Percentiles rank a stretch among this genome's conserved stretches.
These are phyloP conservation scores for Anseranas semipalmata DNA, from an alignment of 2,113 vertebrate genomes.

Conservation along the genomic window DNA sequence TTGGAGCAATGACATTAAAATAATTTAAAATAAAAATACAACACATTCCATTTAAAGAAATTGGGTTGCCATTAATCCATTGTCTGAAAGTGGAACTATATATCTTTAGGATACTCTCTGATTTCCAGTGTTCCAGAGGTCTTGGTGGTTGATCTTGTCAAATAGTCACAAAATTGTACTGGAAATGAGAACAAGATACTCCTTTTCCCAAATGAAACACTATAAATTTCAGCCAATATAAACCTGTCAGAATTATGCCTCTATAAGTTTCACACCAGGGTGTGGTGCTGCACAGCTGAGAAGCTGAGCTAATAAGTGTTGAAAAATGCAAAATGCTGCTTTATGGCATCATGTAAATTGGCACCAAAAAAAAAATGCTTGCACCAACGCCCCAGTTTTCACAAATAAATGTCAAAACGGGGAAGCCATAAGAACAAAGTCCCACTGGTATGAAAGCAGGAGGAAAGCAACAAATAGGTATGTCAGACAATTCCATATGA, in stretches of 20 bases:
- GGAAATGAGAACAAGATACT: conserved; percentile 24
- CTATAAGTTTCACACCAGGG: conserved; percentile 65
- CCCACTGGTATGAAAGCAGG: background rate
- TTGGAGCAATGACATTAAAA: background rate
- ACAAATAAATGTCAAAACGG: conserved; percentile 59
- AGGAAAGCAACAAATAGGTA: background rate
- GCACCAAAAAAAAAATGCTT: conserved; percentile 23
- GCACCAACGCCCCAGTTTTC: conserved; percentile 28
- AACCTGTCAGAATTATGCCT: conserved; percentile 65
- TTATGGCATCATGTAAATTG: conserved; percentile 71
- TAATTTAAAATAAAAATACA: background rate
- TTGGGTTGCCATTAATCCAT: background rate
- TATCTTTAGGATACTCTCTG: background rate
- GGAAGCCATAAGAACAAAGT: conserved; percentile 24
- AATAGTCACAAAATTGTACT: conserved; percentile 28
- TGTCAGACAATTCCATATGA: background rate
- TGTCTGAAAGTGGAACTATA: background rate
- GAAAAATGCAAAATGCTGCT: conserved; percentile 70
- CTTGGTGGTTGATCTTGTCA: background rate
- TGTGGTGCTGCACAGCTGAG: conserved; percentile 71
- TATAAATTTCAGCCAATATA: conserved; percentile 65
- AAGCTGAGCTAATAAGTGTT: conserved; percentile 74
- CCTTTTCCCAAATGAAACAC: conserved; percentile 47
- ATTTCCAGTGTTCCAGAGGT: background rate
- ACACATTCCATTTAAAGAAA: background rate